phyloP scores from a whole-genome alignment of 1,140 invertebrate species.

The Brachionus calyciflorus region DNA sequence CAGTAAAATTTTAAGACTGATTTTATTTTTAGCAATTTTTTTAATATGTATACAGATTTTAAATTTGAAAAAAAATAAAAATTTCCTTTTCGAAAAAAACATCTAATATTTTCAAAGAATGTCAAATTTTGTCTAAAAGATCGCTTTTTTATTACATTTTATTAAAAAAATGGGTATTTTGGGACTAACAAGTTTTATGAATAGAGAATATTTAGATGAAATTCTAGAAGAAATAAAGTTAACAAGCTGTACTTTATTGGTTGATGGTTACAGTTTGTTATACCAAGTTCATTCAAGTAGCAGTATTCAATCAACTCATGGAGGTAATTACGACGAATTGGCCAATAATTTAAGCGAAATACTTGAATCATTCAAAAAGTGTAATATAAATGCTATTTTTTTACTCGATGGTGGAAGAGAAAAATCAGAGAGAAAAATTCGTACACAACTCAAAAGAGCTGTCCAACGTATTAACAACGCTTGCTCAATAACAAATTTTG shows the following conservation, averaged over 20 bases:
- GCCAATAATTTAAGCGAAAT: not conserved
- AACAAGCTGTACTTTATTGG: not conserved
- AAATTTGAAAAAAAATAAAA: no score
- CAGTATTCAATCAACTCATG: conserved; percentile 19
- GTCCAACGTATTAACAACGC: conserved; percentile 65
- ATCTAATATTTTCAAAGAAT: not conserved
- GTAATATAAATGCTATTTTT: conserved; percentile 73
- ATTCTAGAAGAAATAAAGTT: not conserved
- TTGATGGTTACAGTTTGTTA: conserved; percentile 33
- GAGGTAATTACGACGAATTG: conserved; percentile 37
- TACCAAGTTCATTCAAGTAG: not conserved
- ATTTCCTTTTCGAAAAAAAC: no score
- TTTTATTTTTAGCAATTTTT: no score
- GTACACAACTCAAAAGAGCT: conserved; percentile 68
- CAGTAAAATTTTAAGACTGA: no score
- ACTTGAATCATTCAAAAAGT: conserved; percentile 70
- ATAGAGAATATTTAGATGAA: not conserved
- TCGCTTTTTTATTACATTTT: not conserved
- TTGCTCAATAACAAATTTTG: conserved; percentile 50
- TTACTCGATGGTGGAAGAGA: conserved; percentile 75
- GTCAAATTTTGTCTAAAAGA: not conserved
- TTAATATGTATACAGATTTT: no score
- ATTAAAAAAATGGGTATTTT: conserved; percentile 12
- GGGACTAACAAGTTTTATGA: conserved; percentile 24
- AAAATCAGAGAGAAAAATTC: conserved; percentile 71